Evolutionary conservation across 1,140 invertebrate genomes (phyloP).

Genomic region (Neelides sp.): DNA sequence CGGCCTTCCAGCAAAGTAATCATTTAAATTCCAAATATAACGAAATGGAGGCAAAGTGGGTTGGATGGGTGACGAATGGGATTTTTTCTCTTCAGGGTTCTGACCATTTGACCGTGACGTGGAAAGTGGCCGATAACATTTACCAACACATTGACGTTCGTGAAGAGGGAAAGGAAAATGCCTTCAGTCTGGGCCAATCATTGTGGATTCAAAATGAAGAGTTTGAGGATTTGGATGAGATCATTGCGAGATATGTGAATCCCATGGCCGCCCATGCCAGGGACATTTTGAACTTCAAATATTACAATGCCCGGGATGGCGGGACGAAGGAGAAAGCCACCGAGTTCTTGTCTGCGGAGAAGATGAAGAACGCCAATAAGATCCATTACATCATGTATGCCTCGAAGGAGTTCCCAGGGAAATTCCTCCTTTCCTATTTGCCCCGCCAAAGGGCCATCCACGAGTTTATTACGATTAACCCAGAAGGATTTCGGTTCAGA

Average conservation of each 20-base stretch:
- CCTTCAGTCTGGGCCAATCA: conserved; percentile 80
- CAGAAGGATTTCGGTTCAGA: conserved; percentile 85
- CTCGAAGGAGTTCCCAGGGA: conserved; percentile 78
- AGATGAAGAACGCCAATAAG: conserved; percentile 66
- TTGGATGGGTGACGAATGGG: too few relatives aligned
- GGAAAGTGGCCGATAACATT: conserved; percentile 91
- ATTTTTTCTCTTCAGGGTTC: conserved; percentile 48
- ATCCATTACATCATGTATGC: conserved; percentile 86
- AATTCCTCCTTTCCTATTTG: conserved; percentile 88
- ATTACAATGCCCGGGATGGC: conserved; percentile 59
- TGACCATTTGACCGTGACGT: conserved; percentile 93
- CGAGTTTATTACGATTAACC: conserved; percentile 80
- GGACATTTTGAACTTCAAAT: conserved; percentile 83
- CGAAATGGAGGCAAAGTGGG: neutral
- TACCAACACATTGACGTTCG: conserved; percentile 91
- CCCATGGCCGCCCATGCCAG: conserved; percentile 87
- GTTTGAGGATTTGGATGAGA: conserved; percentile 98
- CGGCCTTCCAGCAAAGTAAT: conserved; percentile 81
- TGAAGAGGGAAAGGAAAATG: conserved; percentile 94
- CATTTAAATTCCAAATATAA: conserved; percentile 1
- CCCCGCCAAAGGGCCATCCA: conserved; percentile 69
- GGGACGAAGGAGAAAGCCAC: conserved; percentile 75
- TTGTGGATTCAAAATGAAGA: conserved; percentile 76
- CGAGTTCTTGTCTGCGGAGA: conserved; percentile 71
- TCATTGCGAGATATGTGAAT: conserved; percentile 86